Evolutionary conservation across 2,797 vertebrate species (phyloP).

Genomic region (Gambusia yucatana): DNA sequence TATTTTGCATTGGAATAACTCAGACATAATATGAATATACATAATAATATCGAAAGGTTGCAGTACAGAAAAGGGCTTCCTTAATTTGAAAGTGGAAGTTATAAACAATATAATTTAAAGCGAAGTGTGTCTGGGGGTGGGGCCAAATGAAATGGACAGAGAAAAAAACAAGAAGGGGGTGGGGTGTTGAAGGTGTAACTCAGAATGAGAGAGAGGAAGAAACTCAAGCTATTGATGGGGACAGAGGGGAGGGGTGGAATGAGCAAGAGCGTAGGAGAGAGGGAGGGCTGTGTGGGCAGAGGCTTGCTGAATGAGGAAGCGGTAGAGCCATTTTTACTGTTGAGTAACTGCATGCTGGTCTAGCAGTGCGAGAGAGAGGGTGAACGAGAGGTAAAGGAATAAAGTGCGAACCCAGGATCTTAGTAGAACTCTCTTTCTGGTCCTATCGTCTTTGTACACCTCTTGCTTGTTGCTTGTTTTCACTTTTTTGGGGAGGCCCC

Average conservation of each 20-base stretch:
- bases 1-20: constrained; percentile 16
- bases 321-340: constrained; percentile 86
- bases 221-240: constrained; percentile 79
- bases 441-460: constrained; percentile 37
- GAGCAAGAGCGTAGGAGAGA: constrained; percentile 61
- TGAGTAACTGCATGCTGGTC: constrained; percentile 83
- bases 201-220: constrained; percentile 57
- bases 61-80: constrained; percentile 56
- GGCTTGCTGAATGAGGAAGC: constrained; percentile 85
- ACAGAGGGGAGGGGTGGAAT: constrained; percentile 70
- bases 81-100: constrained; percentile 68
- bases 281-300: constrained; percentile 79
- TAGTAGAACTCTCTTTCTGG: constrained; percentile 42
- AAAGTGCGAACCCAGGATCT: constrained; percentile 65
- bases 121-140: constrained; percentile 68
- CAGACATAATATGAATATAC: constrained; percentile 37
- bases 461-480: constrained; percentile 52
- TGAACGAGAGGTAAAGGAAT: constrained; percentile 61
- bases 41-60: constrained; percentile 22
- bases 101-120: constrained; percentile 60
- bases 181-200: constrained; percentile 71
- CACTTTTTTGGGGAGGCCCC: constrained; percentile 69
- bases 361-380: constrained; percentile 61
- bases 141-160: constrained; percentile 68
- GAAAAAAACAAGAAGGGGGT: constrained; percentile 72